Base-by-base conservation (phyloP, 2,113 vertebrate species). In the Oostethus manadensis region DNA sequence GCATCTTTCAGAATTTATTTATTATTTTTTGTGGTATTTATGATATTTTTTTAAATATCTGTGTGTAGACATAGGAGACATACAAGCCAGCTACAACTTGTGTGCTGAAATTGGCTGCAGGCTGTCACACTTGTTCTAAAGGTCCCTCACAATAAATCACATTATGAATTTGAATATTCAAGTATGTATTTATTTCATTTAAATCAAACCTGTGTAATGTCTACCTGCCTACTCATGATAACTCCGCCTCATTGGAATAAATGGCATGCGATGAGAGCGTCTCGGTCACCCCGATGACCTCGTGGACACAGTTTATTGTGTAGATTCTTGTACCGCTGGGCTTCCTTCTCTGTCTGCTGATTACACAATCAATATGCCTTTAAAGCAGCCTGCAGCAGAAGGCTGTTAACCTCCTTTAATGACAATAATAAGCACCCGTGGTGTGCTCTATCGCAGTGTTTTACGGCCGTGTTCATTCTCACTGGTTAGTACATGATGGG, bases 351-450 rank as follows among this genome's bases (percentile, higher is more conserved):
- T 2, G n/a, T 77, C 71, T 84, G 48, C 73, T 83, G 67, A 76
- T 84, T 73, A 74, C 60, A 2, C 38, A 58, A 87, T 87, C 26
- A 82, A 87, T 85, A 78, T 22, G 46, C 62, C 69, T 76, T 53
- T 75, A 71, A 62, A 69, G 62, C 59, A 73, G 80, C 71, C 74
- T 73, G 71, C 38, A 42, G 38, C 38, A 42, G 38, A 42, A 50
- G 15, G 44, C 62, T 54, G 68, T 77, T 69, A 68, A 68, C 60
- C 60, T 65, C 58, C 58, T 58, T 61, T 61, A 72, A 73, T 79
- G 78, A 69, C 73, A 74, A 71, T 79, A 71, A 74, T 59, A 9
- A 74, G 57, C 51, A 51, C 57, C 61, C 50, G 47, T 23, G 7
- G 58, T 61, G 4, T 67, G 70, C 70, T 64, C 60, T 57, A 66